phyloP scores from a whole-genome alignment of 2,797 vertebrate genomes.

The Pseudotriccus pelzelni region DNA sequence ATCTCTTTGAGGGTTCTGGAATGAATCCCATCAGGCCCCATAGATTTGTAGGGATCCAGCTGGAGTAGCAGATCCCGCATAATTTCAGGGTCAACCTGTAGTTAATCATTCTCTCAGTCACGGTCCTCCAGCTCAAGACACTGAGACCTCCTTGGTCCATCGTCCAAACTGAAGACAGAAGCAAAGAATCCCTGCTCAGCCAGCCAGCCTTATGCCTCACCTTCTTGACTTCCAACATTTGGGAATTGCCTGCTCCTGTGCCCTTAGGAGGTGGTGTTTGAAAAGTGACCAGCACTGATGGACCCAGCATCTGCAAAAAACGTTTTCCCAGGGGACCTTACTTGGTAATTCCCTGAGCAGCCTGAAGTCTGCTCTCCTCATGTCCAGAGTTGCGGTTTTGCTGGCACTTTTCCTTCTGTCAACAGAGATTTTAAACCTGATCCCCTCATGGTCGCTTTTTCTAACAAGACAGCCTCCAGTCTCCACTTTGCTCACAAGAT shows the following conservation, averaged over 20 bases:
- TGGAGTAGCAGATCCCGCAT: background rate
- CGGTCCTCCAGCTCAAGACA: background rate
- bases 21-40: background rate
- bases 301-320: background rate
- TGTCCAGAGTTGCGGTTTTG: background rate
- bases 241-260: background rate
- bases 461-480: too few relatives aligned
- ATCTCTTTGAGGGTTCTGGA: background rate
- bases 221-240: background rate
- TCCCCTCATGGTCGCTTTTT: accelerated
- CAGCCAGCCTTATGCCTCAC: background rate
- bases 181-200: background rate
- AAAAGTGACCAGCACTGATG: background rate
- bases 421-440: background rate
- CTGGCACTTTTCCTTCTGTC: background rate
- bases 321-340: background rate
- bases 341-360: background rate
- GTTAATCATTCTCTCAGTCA: background rate
- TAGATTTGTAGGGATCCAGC: background rate
- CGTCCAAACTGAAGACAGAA: background rate
- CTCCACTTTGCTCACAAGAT: background rate
- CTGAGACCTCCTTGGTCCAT: background rate
- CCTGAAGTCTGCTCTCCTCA: background rate
- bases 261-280: background rate
- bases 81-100: background rate